Conservation (phyloP, 2,888 invertebrate species). For the Harpalus rufipes region DNA sequence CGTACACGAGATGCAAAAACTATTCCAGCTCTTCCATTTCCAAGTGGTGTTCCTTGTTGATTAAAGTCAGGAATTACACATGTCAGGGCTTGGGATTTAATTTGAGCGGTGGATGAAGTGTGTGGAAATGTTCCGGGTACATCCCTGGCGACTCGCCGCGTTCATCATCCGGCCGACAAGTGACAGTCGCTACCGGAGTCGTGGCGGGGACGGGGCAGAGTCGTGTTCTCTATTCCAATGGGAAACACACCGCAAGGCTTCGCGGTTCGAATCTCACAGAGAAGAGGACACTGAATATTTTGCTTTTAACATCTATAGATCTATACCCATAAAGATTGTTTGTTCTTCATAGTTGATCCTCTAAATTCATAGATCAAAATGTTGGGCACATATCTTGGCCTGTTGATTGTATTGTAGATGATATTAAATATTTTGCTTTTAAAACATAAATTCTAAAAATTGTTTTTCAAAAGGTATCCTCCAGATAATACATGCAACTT, state of each 20-base stretch:
- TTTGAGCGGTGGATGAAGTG: slow-evolving; percentile 38
- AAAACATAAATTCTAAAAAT: no score
- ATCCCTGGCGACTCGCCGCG: slow-evolving; percentile 31
- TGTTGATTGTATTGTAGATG: no score
- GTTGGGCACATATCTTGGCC: no score
- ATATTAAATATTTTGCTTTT: no score
- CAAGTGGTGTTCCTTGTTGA: slow-evolving; percentile 43
- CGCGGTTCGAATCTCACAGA: slow-evolving; percentile 24
- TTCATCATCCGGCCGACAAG: slow-evolving; percentile 16
- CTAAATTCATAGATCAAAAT: no score
- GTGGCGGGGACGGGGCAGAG: background rate
- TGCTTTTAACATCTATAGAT: no score
- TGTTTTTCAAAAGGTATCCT: no score
- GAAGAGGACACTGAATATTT: background rate
- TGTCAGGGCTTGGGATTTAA: slow-evolving; percentile 30
- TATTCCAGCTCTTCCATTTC: slow-evolving; percentile 1
- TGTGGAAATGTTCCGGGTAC: slow-evolving; percentile 41
- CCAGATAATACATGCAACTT: no score
- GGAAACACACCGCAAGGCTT: background rate
- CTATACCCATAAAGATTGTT: no score
- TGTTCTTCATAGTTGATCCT: no score
- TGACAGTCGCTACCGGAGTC: slow-evolving; percentile 8
- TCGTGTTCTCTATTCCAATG: slow-evolving; percentile 17
- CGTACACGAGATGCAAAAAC: slow-evolving; percentile 34
- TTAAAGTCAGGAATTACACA: slow-evolving; percentile 37